phyloP scores from a whole-genome alignment of 1,140 invertebrate genomes.

The Drosophila sp. region DNA sequence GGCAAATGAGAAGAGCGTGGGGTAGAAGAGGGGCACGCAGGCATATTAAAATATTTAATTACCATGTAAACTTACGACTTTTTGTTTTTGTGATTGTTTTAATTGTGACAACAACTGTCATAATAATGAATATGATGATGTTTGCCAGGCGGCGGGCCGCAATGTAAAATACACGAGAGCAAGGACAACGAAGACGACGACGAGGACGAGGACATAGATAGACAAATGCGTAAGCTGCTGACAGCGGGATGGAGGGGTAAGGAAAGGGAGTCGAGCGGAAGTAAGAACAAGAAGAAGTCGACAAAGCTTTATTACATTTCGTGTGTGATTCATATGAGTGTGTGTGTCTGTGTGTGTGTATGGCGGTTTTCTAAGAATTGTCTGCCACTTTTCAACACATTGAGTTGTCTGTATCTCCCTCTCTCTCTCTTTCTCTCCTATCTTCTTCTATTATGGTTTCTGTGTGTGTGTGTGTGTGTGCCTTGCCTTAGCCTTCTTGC shows the following conservation, averaged over 20 bases:
- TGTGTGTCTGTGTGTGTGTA: slow-evolving; percentile 16
- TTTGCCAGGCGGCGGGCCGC: slow-evolving; percentile 55
- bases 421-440: not conserved
- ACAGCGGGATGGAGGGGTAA: not conserved
- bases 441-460: not conserved
- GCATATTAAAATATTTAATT: slow-evolving; percentile 82
- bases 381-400: slow-evolving; percentile 68
- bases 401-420: slow-evolving; percentile 52
- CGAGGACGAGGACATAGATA: slow-evolving; percentile 14
- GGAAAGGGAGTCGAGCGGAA: slow-evolving; percentile 8
- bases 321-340: slow-evolving; percentile 53
- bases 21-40: slow-evolving; percentile 36
- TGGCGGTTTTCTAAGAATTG: slow-evolving; percentile 76
- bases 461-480: not conserved
- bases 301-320: slow-evolving; percentile 78
- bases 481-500: slow-evolving; percentile 38
- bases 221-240: slow-evolving; percentile 35
- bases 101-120: slow-evolving; percentile 81
- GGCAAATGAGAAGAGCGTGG: slow-evolving; percentile 16
- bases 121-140: slow-evolving; percentile 81
- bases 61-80: slow-evolving; percentile 81
- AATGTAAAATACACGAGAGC: slow-evolving; percentile 42
- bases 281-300: slow-evolving; percentile 6
- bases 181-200: slow-evolving; percentile 3
- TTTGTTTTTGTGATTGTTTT: slow-evolving; percentile 81